Conservation (phyloP, 2,888 invertebrate species). For the Archips xylosteana region DNA sequence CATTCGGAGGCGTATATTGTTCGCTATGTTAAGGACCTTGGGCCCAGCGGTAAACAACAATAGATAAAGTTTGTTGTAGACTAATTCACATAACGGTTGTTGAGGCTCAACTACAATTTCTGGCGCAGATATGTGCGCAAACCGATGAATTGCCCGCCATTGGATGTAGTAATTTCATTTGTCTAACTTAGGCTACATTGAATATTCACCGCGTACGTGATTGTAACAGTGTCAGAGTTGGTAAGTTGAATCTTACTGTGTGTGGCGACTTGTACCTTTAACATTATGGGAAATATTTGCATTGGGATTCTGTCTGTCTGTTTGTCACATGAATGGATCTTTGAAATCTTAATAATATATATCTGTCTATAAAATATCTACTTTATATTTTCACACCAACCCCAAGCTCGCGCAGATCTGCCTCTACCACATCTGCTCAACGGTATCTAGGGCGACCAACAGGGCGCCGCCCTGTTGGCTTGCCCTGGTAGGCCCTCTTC, state of each 20-base stretch:
- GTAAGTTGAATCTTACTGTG: background rate
- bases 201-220: background rate
- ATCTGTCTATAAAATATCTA: no score
- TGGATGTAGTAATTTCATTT: constrained; percentile 14
- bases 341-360: no score
- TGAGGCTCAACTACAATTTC: constrained; percentile 9
- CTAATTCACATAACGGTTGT: constrained; percentile 29
- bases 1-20: constrained; percentile 31
- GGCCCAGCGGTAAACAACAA: constrained; percentile 22
- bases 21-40: constrained; percentile 10
- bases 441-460: no score
- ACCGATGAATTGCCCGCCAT: constrained; percentile 1
- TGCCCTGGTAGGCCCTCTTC: no score
- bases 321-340: no score
- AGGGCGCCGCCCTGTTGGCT: no score
- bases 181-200: constrained; percentile 3
- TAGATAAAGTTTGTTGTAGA: constrained; percentile 34
- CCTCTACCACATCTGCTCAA: no score
- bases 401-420: no score
- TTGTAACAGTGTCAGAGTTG: background rate
- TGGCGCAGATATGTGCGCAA: constrained; percentile 4
- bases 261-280: background rate
- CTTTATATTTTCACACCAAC: no score
- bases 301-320: no score
- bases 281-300: no score